Evolutionary conservation across 1,140 invertebrate genomes (phyloP).

Genomic region (Drosophila lini): DNA sequence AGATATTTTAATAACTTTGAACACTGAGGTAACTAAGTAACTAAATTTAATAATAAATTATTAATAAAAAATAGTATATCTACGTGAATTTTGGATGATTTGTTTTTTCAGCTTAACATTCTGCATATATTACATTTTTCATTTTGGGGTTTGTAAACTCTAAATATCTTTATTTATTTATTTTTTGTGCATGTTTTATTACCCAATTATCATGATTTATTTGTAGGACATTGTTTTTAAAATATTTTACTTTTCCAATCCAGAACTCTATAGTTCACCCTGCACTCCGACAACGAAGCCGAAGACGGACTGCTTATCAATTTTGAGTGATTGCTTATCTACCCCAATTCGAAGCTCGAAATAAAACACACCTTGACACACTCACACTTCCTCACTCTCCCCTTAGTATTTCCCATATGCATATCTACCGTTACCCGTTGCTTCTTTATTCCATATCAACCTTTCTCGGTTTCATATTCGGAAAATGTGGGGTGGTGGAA

Average conservation of each 20-base stretch:
- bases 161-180: too few relatives aligned
- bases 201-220: constrained; percentile 5
- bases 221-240: neutral
- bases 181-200: neutral
- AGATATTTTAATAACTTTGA: too few relatives aligned
- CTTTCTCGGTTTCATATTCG: constrained; percentile 26
- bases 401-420: constrained; percentile 17
- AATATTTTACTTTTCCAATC: neutral
- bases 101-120: neutral
- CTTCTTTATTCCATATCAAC: constrained; percentile 37
- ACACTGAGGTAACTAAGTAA: too few relatives aligned
- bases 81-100: neutral
- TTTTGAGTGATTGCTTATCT: constrained; percentile 49
- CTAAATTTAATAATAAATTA: neutral
- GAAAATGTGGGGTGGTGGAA: constrained; percentile 9
- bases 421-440: constrained; percentile 11
- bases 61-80: neutral
- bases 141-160: neutral
- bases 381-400: neutral
- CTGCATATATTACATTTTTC: neutral
- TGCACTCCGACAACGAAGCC: neutral
- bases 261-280: constrained; percentile 5
- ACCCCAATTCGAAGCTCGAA: constrained; percentile 36
- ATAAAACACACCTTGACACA: constrained; percentile 37
- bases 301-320: constrained; percentile 24